phyloP scores from a whole-genome alignment of 2,113 vertebrate genomes.

The Apaloderma vittatum region DNA sequence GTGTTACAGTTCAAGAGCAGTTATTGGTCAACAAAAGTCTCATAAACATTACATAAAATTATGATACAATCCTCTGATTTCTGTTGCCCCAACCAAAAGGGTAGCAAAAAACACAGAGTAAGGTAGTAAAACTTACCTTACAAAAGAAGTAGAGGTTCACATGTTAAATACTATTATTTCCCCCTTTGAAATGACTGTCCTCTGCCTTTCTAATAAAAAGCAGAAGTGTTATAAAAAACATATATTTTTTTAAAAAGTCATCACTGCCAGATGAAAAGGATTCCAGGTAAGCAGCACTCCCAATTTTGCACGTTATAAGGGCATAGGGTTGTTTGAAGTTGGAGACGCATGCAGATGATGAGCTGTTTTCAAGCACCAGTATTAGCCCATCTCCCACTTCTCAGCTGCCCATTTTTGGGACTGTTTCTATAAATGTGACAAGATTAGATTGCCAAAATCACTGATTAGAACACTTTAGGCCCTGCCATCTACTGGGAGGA shows the following conservation, averaged over 20 bases:
- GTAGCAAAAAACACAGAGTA: not conserved
- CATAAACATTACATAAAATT: not conserved
- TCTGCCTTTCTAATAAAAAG: not conserved
- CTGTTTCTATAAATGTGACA: not conserved
- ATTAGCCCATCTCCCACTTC: not conserved
- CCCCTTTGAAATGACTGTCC: not conserved
- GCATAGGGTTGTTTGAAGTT: not conserved
- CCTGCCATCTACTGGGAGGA: not conserved
- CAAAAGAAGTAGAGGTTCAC: not conserved
- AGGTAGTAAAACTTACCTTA: not conserved
- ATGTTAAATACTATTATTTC: not conserved
- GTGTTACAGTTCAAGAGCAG: not conserved
- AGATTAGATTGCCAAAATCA: not conserved
- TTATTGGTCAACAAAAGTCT: not conserved
- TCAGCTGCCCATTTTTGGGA: not conserved
- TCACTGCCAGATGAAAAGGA: conserved; percentile 27
- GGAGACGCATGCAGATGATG: not conserved
- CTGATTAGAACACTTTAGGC: not conserved
- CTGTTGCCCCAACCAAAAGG: not conserved
- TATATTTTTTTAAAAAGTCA: not conserved
- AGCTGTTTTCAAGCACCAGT: not conserved
- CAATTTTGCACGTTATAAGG: conserved; percentile 15
- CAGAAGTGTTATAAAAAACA: not conserved
- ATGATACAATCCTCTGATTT: not conserved
- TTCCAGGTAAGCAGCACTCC: not conserved